These are phyloP conservation scores for Tricholauxania praeusta DNA, from an alignment of 2,888 invertebrate genomes.

Conservation along the genomic window DNA sequence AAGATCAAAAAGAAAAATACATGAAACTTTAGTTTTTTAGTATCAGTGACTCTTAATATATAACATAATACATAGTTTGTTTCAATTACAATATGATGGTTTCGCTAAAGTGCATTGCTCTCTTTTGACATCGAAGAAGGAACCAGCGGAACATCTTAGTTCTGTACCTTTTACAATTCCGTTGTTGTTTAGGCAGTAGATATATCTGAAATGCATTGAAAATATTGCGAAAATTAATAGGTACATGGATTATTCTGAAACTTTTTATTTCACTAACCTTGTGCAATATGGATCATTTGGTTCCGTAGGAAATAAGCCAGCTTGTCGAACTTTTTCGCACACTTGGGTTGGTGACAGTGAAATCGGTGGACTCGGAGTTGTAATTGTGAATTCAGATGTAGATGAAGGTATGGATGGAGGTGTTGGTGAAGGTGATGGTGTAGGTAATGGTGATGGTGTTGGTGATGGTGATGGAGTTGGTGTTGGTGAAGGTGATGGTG, in stretches of 20 bases:
- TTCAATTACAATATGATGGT: slow-evolving; percentile 52
- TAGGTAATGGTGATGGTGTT: slow-evolving; percentile 1
- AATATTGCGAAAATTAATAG: slow-evolving; percentile 13
- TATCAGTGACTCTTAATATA: neutral
- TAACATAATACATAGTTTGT: neutral
- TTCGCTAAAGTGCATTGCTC: slow-evolving; percentile 51
- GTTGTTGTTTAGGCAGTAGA: slow-evolving; percentile 53
- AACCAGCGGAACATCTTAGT: slow-evolving; percentile 48
- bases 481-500: slow-evolving; percentile 18
- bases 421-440: slow-evolving; percentile 9
- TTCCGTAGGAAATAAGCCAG: slow-evolving; percentile 56
- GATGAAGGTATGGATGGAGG: slow-evolving; percentile 26
- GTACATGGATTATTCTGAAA: neutral
- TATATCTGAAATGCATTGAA: slow-evolving; percentile 52
- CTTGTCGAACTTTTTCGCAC: slow-evolving; percentile 46
- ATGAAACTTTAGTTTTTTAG: neutral
- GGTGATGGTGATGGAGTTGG: slow-evolving; percentile 17
- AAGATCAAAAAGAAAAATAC: neutral
- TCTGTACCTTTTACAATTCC: slow-evolving; percentile 51
- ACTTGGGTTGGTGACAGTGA: slow-evolving; percentile 51
- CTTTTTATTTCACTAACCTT: slow-evolving; percentile 49
- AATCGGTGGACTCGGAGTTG: neutral
- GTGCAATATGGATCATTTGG: slow-evolving; percentile 57
- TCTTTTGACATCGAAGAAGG: slow-evolving; percentile 51
- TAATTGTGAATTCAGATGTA: neutral